Evolutionary conservation across 2,888 invertebrate species (phyloP), one percentile per base, ranked within the genome.

Genomic region (Biston betularia): DNA sequence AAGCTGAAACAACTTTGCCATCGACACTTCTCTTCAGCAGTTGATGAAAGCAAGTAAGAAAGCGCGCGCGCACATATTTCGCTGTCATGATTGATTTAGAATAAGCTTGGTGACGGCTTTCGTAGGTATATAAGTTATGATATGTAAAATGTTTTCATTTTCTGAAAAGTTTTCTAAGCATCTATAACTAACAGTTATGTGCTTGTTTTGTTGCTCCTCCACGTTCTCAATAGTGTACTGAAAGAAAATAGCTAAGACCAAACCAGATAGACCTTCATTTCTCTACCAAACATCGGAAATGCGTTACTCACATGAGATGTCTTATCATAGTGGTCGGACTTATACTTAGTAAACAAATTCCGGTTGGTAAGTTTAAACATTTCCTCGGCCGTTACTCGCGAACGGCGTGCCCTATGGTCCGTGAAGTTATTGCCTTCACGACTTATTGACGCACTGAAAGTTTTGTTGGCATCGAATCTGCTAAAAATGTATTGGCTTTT

Each of bases 351-450:
- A 83, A 85, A 84, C 82, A 83, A 82, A 86, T 86, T 83, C 82
- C 78, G 80, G 81, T 82, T 78, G 79, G 79, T 79, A 84, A 85
- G 82, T 86, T 86, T 83, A 83, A 83, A 83, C 83, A 84, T 87
- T 85, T 83, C 83, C 79, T 80, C 79, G 76, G 77, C 79, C 79
- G 81, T 83, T 80, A 81, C 77, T 81, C 75, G 81, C 76, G 79
- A 77, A 76, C 76, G 75, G 78, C 80, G 82, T 73, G 83, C 79
- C 79, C 84, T 80, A 85, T 87, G 85, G 84, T 68, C 86, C 86
- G 85, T 87, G 84, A 85, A 84, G 83, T 79, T 86, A 88, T 86
- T 82, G 85, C 86, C 79, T 81, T 79, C 81, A 80, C 80, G 85
- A 85, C 81, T 87, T 87, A 87, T 84, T 83, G 83, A 82, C 81